Evolutionary conservation across 2,797 vertebrate genomes (phyloP), one percentile per base, ranked within the genome.

Genomic region (Cuculus canorus): DNA sequence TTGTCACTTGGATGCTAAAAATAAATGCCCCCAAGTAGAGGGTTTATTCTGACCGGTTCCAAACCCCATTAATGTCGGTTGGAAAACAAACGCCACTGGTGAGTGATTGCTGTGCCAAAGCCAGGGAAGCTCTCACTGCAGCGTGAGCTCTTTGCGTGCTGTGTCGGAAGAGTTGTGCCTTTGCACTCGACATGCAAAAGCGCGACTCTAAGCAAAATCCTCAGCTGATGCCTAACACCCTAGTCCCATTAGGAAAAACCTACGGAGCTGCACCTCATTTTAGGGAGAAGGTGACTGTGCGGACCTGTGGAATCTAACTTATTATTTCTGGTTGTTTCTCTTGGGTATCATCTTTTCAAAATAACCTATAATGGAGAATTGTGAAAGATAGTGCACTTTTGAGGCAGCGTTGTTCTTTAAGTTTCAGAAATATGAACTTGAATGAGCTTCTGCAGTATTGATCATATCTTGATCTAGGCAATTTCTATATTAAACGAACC

Each of bases 101-200:
- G 47, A 57, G 5, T 33, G 17, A 5, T 32, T 47, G 15, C 35
- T 81, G 47, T 72, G 30, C 27, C 37, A 30, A 35, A 3, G 11
- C 18, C 1, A 7, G 53, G 41, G 78, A 32, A 68, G 61, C 32
- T 24, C 39, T 79, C 2, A 1, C 48, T 76, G 27, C 27, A 25
- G 30, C 17, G 50, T n/a, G 8, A 27, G 13, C 53, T 53, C 86
- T 94, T 93, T 88, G 81, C 82, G 77, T 95, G 32, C 22, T 43
- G 18, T 47, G 9, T 54, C 27, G 61, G 47, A 28, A 37, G 33
- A 76, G 16, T 27, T 16, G 17, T 30, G 68, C 52, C 82, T 94
- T 90, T 93, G 70, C 78, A 47, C 24, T 65, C 43, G 25, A 16
- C 48, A 91, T 91, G 95, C 86, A 95, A 85, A 95, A 53, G 30